Base-by-base conservation (phyloP, 2,888 invertebrate genomes). In the Amiota minor region DNA sequence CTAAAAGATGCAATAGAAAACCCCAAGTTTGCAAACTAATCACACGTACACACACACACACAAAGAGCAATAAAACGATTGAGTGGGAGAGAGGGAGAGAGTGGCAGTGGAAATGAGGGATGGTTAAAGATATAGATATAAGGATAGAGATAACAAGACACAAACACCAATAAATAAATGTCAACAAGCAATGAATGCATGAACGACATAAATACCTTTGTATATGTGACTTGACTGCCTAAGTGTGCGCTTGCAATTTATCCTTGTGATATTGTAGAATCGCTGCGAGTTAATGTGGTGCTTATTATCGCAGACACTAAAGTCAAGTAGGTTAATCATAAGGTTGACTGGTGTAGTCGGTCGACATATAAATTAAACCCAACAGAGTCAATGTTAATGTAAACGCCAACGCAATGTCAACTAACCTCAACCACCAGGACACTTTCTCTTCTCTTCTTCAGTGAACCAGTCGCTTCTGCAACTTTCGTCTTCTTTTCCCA, bases 1-100 rank as follows among this genome's bases (percentile, higher is more conserved):
- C 65, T 65, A 65, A 65, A 47, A 65, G 65, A n/a, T 65, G 46
- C 46, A 65, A 65, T 46, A 65, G 18, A 47, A 64, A 65, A 65
- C 9, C 16, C 11, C 47, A 61, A 23, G 23, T 20, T 16, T 16
- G 9, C n/a, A 14, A 53, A 53, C 35, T 11, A 65, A 45, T 14
- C 64, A 16, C 20, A 67, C 46, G 49, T 20, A 67, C 16, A 8
- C 50, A 1, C 12, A 18, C 67, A 49, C 20, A 23, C 61, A 20
- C 1, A 61, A n/a, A 18, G 23, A 23, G 23, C 3, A 23, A 23
- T 1, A 23, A 23, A 23, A 23, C 3, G 23, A 23, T 23, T 23
- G 23, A 23, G 23, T 2, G 23, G 1, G 2, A 23, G 1, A 23
- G 23, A 23, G 23, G 3, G 23, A 23, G 23, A 23, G 23, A 23